These are phyloP conservation scores for Siderastrea radians DNA, from an alignment of 92 coral and sea anemone species.

Conservation along the genomic window DNA sequence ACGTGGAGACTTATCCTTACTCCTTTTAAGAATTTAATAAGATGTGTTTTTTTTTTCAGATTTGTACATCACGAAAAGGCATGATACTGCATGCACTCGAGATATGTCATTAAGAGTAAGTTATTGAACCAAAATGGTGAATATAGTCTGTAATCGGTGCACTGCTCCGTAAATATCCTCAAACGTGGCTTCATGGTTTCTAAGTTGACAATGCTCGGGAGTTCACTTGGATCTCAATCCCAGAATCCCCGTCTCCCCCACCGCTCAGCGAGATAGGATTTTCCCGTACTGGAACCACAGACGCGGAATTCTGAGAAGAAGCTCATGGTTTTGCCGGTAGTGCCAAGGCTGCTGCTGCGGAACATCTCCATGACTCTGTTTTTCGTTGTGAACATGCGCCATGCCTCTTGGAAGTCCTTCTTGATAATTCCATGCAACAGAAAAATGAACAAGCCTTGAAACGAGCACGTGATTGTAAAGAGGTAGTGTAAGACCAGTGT, in stretches of 20 bases:
- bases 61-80: background rate
- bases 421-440: constrained; percentile 91
- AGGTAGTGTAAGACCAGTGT: constrained; percentile 85
- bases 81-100: background rate
- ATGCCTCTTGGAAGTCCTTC: constrained; percentile 94
- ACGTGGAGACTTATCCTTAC: too few relatives aligned
- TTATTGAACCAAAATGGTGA: background rate
- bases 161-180: background rate
- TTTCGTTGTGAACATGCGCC: constrained; percentile 69
- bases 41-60: too few relatives aligned
- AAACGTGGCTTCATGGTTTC: background rate
- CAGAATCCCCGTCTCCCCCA: constrained; percentile 65
- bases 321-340: constrained; percentile 12
- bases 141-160: background rate
- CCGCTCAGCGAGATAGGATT: constrained; percentile 36
- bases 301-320: constrained; percentile 47
- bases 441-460: constrained; percentile 92
- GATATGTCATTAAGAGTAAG: background rate
- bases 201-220: background rate
- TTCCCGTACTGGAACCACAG: constrained; percentile 3
- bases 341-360: constrained; percentile 61
- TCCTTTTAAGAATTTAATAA: too few relatives aligned
- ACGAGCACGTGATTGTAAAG: constrained; percentile 93
- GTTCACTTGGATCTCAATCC: constrained; percentile 69
- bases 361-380: constrained; percentile 75